Evolutionary conservation across 2,888 invertebrate genomes (phyloP).

Genomic region (Tinea semifulvella): DNA sequence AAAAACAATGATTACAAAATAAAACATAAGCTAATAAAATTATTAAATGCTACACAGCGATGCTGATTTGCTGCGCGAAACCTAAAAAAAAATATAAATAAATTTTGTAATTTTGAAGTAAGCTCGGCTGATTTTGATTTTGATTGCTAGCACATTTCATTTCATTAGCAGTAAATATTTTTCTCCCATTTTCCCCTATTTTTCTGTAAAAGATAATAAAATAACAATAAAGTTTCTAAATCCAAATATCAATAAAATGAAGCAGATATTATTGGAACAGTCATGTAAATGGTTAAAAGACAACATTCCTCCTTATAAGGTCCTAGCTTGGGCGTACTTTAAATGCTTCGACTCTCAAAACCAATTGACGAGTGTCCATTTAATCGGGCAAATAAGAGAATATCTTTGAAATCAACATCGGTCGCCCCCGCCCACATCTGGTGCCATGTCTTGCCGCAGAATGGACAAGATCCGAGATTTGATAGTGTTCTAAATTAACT

Average conservation of each 20-base stretch:
- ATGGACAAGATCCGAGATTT: constrained; percentile 35
- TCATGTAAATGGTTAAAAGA: background rate
- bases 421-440: constrained; percentile 38
- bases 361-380: constrained; percentile 13
- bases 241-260: background rate
- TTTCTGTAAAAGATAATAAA: no score
- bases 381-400: constrained; percentile 20
- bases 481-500: constrained; percentile 47
- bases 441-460: constrained; percentile 29
- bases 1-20: no score
- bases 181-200: no score
- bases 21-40: no score
- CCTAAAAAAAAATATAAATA: no score
- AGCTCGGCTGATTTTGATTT: no score
- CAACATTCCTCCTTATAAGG: constrained; percentile 11
- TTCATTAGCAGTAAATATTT: no score
- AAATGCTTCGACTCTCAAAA: constrained; percentile 15
- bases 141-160: no score
- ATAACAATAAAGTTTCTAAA: no score
- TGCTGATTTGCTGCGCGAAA: no score
- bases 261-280: background rate
- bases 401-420: constrained; percentile 46
- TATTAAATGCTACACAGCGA: no score
- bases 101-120: no score
- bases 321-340: constrained; percentile 7